Evolutionary conservation across 1,140 invertebrate species (phyloP).

Genomic region (Drosophila grimshawi): DNA sequence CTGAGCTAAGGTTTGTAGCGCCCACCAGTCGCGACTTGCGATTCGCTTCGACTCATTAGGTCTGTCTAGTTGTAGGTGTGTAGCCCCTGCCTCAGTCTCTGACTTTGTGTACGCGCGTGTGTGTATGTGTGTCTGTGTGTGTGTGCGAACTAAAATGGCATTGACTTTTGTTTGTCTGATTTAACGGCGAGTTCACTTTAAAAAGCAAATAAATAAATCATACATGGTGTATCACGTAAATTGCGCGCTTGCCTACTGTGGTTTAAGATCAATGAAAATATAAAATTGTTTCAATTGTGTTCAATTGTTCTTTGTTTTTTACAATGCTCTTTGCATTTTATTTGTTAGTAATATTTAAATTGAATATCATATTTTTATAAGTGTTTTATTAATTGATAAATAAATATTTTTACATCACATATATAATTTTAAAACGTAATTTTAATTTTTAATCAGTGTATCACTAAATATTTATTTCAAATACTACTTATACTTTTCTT

Average conservation of each 20-base stretch:
- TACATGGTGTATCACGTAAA: conserved; percentile 10
- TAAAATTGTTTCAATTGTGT: no score
- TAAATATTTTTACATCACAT: no score
- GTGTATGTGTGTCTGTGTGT: conserved; percentile 31
- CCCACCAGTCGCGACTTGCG: conserved; percentile 34
- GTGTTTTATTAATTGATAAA: no score
- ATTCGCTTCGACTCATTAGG: conserved; percentile 49
- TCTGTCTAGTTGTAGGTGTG: conserved; percentile 30
- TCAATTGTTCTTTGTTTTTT: no score
- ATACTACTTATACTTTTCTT: no score
- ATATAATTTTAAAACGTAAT: no score
- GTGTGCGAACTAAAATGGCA: conserved; percentile 59
- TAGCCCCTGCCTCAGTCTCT: neutral
- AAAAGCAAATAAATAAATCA: conserved; percentile 49
- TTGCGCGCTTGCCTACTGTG: conserved; percentile 6
- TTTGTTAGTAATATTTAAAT: no score
- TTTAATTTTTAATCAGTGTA: no score
- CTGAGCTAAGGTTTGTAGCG: conserved; percentile 22
- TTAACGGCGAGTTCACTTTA: conserved; percentile 50
- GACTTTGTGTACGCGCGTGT: conserved; percentile 25
- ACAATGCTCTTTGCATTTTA: no score
- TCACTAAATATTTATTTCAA: no score
- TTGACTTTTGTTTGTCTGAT: conserved; percentile 72
- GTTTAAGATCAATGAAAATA: neutral
- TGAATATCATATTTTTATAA: no score